These are phyloP conservation scores for Protosalanx chinensis DNA, from an alignment of 2,797 vertebrate genomes.

Conservation along the genomic window DNA sequence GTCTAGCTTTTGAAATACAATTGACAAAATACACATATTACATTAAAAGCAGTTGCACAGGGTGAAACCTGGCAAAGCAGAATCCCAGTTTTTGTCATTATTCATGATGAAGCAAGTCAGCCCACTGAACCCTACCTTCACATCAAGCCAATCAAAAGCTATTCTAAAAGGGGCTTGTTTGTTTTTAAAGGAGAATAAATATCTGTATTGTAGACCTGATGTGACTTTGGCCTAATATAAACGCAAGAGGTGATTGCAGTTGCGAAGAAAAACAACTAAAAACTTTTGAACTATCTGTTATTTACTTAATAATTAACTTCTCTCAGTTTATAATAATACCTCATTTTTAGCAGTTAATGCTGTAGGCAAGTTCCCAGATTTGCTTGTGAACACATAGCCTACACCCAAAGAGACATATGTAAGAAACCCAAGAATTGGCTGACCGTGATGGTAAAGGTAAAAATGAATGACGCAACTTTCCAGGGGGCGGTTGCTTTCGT, in stretches of 20 bases:
- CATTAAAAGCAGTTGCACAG: background rate
- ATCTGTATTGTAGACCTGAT: too few relatives aligned
- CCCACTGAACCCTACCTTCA: conserved; percentile 71
- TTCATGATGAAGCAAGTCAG: conserved; percentile 71
- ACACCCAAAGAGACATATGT: too few relatives aligned
- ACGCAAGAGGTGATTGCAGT: background rate
- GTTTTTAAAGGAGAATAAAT: background rate
- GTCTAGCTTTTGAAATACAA: too few relatives aligned
- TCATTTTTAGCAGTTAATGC: background rate
- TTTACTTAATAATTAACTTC: background rate
- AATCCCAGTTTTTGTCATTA: conserved; percentile 47
- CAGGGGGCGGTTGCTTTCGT: too few relatives aligned
- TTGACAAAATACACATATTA: too few relatives aligned
- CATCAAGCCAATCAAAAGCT: conserved; percentile 69
- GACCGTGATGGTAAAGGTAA: too few relatives aligned
- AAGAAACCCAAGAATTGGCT: too few relatives aligned
- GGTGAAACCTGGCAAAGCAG: conserved; percentile 36
- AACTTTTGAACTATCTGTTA: background rate
- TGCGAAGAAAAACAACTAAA: background rate
- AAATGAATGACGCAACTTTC: too few relatives aligned
- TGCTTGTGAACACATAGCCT: too few relatives aligned
- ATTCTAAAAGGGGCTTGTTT: conserved; percentile 32
- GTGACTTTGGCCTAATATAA: too few relatives aligned
- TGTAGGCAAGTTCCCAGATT: too few relatives aligned
- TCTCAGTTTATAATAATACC: too few relatives aligned